Evolutionary conservation across 1,140 invertebrate species (phyloP).

Genomic region (Pseudachorutes palmiensis): DNA sequence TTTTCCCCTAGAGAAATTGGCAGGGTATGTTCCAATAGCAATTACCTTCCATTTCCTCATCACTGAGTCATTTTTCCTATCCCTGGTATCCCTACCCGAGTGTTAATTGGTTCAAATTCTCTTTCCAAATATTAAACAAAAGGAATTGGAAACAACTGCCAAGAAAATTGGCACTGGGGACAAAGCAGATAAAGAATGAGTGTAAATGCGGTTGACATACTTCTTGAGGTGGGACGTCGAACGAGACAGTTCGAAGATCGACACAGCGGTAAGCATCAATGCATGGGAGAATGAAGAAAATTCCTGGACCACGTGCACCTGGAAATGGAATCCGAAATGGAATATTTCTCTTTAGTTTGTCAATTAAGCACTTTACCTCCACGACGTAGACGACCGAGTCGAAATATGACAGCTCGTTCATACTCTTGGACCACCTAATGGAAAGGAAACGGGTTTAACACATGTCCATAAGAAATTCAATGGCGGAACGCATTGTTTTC

Average conservation of each 20-base stretch:
- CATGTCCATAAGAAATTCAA: neutral
- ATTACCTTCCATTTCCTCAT: constrained; percentile 53
- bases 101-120: too few species aligned
- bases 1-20: constrained; percentile 59
- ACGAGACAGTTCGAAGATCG: constrained; percentile 48
- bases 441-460: constrained; percentile 15
- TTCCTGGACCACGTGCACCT: constrained; percentile 37
- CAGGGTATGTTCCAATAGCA: constrained; percentile 55
- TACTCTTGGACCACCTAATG: constrained; percentile 44
- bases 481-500: too few species aligned
- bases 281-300: constrained; percentile 54
- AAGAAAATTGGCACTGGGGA: neutral
- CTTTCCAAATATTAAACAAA: too few species aligned
- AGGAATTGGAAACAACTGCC: too few species aligned
- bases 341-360: constrained; percentile 39
- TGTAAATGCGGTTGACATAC: constrained; percentile 41
- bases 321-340: constrained; percentile 53
- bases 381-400: constrained; percentile 41
- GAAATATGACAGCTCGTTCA: constrained; percentile 44
- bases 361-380: constrained; percentile 44
- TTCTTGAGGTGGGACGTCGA: constrained; percentile 54
- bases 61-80: too few species aligned
- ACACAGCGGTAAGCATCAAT: constrained; percentile 51
- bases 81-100: too few species aligned
- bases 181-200: neutral